Percentiles rank a stretch among this genome's conserved stretches.
phyloP scores from a whole-genome alignment of 2,888 invertebrate genomes.

The Eremobia ochroleuca region DNA sequence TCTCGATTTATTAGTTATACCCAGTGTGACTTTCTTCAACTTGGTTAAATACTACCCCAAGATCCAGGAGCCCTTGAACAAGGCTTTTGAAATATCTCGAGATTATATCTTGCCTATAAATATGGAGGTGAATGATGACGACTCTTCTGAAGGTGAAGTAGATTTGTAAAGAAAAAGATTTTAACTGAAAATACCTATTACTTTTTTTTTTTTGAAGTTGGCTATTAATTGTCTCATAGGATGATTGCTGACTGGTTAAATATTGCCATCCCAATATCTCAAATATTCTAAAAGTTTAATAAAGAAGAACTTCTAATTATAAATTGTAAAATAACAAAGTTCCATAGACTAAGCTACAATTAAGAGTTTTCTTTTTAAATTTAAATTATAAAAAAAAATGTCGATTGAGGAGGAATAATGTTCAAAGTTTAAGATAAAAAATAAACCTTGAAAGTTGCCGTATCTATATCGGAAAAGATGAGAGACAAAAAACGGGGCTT shows the following conservation, averaged over 20 bases:
- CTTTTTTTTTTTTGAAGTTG: background rate
- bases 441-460: conserved; percentile 19
- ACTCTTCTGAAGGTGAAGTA: conserved; percentile 77
- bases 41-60: conserved; percentile 87
- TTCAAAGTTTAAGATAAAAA: conserved; percentile 30
- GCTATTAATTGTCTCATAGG: background rate
- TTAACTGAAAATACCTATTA: no score
- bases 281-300: background rate
- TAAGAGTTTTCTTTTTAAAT: conserved; percentile 17
- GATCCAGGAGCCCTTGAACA: conserved; percentile 84
- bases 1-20: conserved; percentile 84
- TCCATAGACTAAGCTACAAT: background rate
- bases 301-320: background rate
- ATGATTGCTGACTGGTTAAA: background rate
- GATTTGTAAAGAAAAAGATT: background rate
- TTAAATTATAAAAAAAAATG: conserved; percentile 10
- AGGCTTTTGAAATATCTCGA: conserved; percentile 84
- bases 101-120: conserved; percentile 87
- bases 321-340: background rate
- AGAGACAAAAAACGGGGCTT: conserved; percentile 25
- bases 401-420: conserved; percentile 1
- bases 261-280: background rate
- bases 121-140: conserved; percentile 78
- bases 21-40: conserved; percentile 86
- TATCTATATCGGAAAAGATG: conserved; percentile 17